Base-by-base conservation (phyloP, 37 sponge, comb jelly and placozoan species). In the Chondrosia reniformis region DNA sequence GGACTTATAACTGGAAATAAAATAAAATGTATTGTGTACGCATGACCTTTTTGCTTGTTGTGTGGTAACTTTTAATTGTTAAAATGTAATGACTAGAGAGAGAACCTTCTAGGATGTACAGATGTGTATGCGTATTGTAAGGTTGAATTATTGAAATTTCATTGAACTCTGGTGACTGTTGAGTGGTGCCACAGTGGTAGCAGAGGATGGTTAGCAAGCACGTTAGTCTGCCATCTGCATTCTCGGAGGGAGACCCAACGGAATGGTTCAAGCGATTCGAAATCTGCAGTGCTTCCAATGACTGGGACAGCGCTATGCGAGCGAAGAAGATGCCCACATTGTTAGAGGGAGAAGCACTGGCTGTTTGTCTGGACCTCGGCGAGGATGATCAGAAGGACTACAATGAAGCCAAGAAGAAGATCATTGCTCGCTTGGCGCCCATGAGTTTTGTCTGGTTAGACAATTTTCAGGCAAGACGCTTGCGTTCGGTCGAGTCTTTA, bases 401-500 rank as follows among this genome's bases (percentile, higher is more conserved):
- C 58, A 32, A 31, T 8, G 59, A 37, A 45, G 39, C 59, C 37
- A 77, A 77, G 39, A 17, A 55, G 25, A 77, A 71, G 30, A 19
- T 81, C n/a, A 67, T 43, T 33, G 43, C 31, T 17, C 65, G 36
- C 24, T 31, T 75, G 67, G 46, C 75, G 33, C 75, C 61, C 12
- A 42, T 56, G 24, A 75, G 31, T 28, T 86, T 76, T 46, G 46
- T 76, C 21, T 77, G 69, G 0, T 52, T 80, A 30, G 77, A 86
- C 39, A 37, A 76, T 0, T 86, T 86, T 41, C 87, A 86, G 46
- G 36, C 42, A 55, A 41, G 81, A 30, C 74, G 28, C 17, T 30
- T 86, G 46, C 57, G 45, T 1, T 78, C 82, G 0, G 78, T 72
- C 2, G 87, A 81, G 46, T 30, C 87, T 21, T n/a, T 86, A 6